Percentiles rank a stretch among this genome's conserved stretches.
Conservation (phyloP, 2,888 invertebrate genomes). For the Drosophila anceps region DNA sequence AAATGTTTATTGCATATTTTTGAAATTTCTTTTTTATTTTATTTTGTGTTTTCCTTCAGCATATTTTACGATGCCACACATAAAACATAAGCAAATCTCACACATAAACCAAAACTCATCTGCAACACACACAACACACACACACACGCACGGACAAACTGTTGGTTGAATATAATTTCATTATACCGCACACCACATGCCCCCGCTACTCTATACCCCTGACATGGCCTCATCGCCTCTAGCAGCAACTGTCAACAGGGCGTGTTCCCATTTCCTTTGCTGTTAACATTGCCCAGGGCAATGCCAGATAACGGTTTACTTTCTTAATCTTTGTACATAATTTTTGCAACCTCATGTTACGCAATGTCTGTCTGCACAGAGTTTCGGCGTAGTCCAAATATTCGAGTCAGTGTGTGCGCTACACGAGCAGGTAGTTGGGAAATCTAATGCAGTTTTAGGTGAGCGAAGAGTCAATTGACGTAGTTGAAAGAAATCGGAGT, state of each 20-base stretch:
- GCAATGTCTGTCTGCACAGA: slow-evolving; percentile 38
- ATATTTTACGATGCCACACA: slow-evolving; percentile 50
- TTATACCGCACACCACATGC: slow-evolving; percentile 24
- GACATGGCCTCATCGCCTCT: slow-evolving; percentile 9
- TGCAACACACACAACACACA: slow-evolving; percentile 13
- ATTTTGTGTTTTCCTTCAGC: slow-evolving; percentile 29
- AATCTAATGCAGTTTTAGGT: background rate
- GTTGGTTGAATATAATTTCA: slow-evolving; percentile 52
- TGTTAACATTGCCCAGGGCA: slow-evolving; percentile 43
- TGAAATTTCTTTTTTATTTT: slow-evolving; percentile 38
- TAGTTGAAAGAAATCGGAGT: background rate
- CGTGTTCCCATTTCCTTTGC: slow-evolving; percentile 30
- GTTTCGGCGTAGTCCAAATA: slow-evolving; percentile 23
- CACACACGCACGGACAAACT: slow-evolving; percentile 19
- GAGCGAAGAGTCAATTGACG: background rate
- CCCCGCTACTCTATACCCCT: background rate
- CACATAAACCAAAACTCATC: slow-evolving; percentile 58
- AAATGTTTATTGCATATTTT: slow-evolving; percentile 35
- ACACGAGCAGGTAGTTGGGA: background rate
- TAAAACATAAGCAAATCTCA: slow-evolving; percentile 57
- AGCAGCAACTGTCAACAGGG: slow-evolving; percentile 68
- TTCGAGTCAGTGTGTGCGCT: slow-evolving; percentile 24
- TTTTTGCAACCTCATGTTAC: slow-evolving; percentile 69
- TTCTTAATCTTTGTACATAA: slow-evolving; percentile 78
- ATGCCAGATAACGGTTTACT: slow-evolving; percentile 75